Evolutionary conservation across 1,140 invertebrate genomes (phyloP), one percentile per base, ranked within the genome.

Genomic region (Elymnias hypermnestra): DNA sequence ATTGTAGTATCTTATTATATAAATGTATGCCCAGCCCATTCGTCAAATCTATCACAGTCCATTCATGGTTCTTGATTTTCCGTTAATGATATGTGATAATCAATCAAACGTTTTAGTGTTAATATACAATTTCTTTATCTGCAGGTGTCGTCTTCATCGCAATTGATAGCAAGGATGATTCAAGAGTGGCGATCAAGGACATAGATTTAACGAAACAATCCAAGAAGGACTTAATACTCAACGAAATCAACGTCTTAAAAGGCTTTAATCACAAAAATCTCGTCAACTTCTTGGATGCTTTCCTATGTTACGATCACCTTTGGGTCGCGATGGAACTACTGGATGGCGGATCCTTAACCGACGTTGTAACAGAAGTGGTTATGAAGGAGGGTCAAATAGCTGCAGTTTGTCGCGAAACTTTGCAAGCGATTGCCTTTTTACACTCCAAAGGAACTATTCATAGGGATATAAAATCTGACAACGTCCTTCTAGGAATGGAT

Each of bases 361-460:
- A 99, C 83, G 97, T 99, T 1, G 97, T 99, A 1, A 99, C 96
- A 1, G 97, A 99, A 87, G 98, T 97, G 1, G 92, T 98, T 7
- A 98, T 99, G 96, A 96, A 97, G 65, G 97, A 99, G 81, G 91
- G 92, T 1, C 98, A 99, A 78, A 99, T 99, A 38, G 97, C 98
- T 7, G 96, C 96, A 9, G 96, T 99, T 1, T 97, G 94, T 63
- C 90, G 92, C 41, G 97, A 99, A 87, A 96, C 96, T 21, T 87
- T 99, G 1, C 94, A 97, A 82, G 98, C 96, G 0, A 91, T 99
- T 19, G 92, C 93, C 56, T 99, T 98, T 78, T 86, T 98, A 9
- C 97, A 98, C 77, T 91, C 91, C 10, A 95, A 94, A 72, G 94
- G 94, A n/a, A 95, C 95, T 14, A 95, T 97, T 57, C 95, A 97